Base-by-base conservation (phyloP, 2,113 vertebrate genomes). In the Octodon degus region DNA sequence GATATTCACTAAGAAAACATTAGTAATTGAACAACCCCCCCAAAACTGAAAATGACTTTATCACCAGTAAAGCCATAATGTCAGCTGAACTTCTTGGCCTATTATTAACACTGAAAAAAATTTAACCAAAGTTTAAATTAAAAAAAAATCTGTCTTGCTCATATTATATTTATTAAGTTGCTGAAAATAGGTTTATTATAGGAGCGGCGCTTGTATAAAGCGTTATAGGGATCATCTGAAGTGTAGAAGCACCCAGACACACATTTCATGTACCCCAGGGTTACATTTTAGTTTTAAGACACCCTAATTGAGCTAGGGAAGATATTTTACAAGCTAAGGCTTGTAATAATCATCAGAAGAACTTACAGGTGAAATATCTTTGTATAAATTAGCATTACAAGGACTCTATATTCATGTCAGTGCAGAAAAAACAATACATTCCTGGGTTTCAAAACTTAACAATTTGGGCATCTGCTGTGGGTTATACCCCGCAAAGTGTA, bases 301-400 rank as follows among this genome's bases (percentile, higher is more conserved):
- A 76, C 50, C 60, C 60, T 92, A 81, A 81, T 40, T 12, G 53
- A 86, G 37, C 34, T 90, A 37, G 47, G 72, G 62, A 40, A 77
- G 25, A 72, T 91, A 89, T 94, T 97, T 94, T 89, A 92, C 77
- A 83, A 90, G 82, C 65, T 34, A 95, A 96, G 43, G 24, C 55
- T 58, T 19, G 16, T 19, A 58, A 58, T 58, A 86, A 84, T 83
- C 82, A 80, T 92, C 53, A 60, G 80, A 97, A 60, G 34, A 85
- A 90, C 91, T 87, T 94, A 72, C 11, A 93, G 47, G 34, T 40
- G 94, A 79, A 90, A 88, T 55, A 32, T 88, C 65, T 96, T 93
- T 89, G 85, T 65, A 90, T 86, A 88, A 88, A 95, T 92, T 90
- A 88, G 53, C 88, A 77, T 74, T 65, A 87, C 37, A 97, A 95